Percentiles rank a stretch among this genome's conserved stretches.
Evolutionary conservation across 2,888 invertebrate genomes (phyloP).

Genomic region (Tupiocoris notatus): DNA sequence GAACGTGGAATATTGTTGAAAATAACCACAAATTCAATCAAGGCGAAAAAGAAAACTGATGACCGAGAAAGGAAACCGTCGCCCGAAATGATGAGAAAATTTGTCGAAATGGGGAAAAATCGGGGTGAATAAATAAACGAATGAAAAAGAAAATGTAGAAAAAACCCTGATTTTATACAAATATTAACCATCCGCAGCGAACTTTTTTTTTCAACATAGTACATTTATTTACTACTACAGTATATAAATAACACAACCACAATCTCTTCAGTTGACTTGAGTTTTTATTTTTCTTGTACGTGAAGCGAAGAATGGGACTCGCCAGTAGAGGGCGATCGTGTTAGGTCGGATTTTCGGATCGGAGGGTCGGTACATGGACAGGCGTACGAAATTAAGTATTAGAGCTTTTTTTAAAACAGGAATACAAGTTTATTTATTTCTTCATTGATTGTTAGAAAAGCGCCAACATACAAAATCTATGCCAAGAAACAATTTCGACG

Average conservation of each 20-base stretch:
- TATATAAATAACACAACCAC: constrained; percentile 38
- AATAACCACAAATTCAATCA: too few species aligned
- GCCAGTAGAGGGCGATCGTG: background rate
- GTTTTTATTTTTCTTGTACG: constrained; percentile 35
- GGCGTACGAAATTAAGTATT: constrained; percentile 30
- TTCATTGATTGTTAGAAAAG: constrained; percentile 42
- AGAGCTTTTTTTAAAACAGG: constrained; percentile 44
- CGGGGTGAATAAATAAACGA: background rate
- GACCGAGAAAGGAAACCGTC: background rate
- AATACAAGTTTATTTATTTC: constrained; percentile 44
- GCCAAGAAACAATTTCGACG: constrained; percentile 31
- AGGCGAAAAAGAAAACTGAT: background rate
- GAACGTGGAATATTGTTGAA: background rate
- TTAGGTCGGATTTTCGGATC: constrained; percentile 6
- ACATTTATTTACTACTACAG: constrained; percentile 30
- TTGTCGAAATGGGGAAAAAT: background rate
- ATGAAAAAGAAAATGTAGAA: constrained; percentile 20
- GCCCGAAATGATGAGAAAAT: background rate
- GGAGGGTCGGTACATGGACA: constrained; percentile 14
- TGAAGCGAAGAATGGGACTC: constrained; percentile 10
- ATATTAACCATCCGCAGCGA: constrained; percentile 33
- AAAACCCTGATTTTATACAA: constrained; percentile 33
- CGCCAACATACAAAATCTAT: constrained; percentile 47
- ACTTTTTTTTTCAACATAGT: constrained; percentile 10
- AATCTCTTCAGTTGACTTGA: constrained; percentile 37